phyloP scores from a whole-genome alignment of 2,888 invertebrate species.

The Leucophora obtusa region DNA sequence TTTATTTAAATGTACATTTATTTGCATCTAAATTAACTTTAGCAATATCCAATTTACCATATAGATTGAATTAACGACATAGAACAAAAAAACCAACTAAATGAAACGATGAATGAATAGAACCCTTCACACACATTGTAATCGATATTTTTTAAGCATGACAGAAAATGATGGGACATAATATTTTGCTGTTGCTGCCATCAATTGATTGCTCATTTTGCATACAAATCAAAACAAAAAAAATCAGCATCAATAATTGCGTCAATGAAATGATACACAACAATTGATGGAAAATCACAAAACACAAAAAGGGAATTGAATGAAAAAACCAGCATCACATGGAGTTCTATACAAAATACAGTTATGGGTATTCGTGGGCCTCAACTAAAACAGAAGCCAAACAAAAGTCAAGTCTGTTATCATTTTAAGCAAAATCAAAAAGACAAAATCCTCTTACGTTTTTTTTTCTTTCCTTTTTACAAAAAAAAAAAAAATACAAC shows the following conservation, averaged over 20 bases:
- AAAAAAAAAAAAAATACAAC: background rate
- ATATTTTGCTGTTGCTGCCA: background rate
- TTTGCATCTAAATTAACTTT: conserved; percentile 5
- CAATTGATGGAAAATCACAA: conserved; percentile 34
- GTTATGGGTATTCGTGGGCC: background rate
- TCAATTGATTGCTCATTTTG: conserved; percentile 18
- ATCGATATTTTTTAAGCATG: background rate
- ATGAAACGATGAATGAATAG: background rate
- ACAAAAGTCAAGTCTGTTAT: background rate
- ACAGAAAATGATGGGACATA: background rate
- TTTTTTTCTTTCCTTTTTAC: too few relatives aligned
- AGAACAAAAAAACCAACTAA: background rate
- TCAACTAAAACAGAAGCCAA: background rate
- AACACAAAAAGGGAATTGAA: background rate
- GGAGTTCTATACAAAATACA: background rate
- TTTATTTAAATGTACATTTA: conserved; percentile 11
- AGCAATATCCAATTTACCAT: conserved; percentile 3
- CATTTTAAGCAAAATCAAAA: background rate
- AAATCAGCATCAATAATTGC: conserved; percentile 13
- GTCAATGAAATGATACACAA: conserved; percentile 35
- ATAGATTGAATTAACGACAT: conserved; percentile 2
- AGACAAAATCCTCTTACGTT: background rate
- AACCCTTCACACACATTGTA: conserved; percentile 8
- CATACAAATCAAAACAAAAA: conserved; percentile 27
- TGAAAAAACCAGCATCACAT: background rate